Evolutionary conservation across 2,113 vertebrate genomes (phyloP), one percentile per base, ranked within the genome.

Genomic region (Archilochus colubris): DNA sequence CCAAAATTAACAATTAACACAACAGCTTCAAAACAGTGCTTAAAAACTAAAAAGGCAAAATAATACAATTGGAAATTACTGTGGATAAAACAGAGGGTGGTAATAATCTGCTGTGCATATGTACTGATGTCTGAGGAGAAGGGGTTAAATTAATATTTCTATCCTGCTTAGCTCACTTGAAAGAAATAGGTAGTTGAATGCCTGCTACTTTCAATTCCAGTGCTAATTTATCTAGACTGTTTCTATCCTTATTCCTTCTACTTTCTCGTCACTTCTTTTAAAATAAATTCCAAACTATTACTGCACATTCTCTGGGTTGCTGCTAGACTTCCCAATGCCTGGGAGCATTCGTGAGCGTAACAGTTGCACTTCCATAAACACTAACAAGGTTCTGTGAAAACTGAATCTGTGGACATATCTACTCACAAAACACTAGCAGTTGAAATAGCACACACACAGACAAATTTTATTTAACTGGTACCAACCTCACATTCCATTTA

Each of bases 1-100:
- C 75, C 79, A 28, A 96, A 97, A 79, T 63, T 94, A 94, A 96
- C 92, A 96, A 95, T 95, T 94, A 94, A 82, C 74, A 87, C 18
- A 88, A 81, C 31, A 72, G 70, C 79, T 96, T 97, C 93, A 95
- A 97, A 97, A 91, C 54, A 54, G 54, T 38, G 69, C 46, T 91
- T 61, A 75, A 93, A 90, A 30, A 82, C 19, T 53, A 40, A 73
- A 89, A 94, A 77, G 67, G 2, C 30, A 91, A 62, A 93, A 88
- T 50, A 79, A 68, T 27, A 59, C 12, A 83, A 38, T 15, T 72
- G 73, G 79, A 90, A 94, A 63, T 23, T 36, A 82, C 76, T 18
- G 27, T n/a, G 81, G 68, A 66, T 69, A 59, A 85, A 83, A 76
- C 59, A 81, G 85, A 88, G 61, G 55, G 82, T 43, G 25, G 44